These are phyloP conservation scores for Bolborhynchus lineola DNA, from an alignment of 2,113 vertebrate species.

Conservation along the genomic window DNA sequence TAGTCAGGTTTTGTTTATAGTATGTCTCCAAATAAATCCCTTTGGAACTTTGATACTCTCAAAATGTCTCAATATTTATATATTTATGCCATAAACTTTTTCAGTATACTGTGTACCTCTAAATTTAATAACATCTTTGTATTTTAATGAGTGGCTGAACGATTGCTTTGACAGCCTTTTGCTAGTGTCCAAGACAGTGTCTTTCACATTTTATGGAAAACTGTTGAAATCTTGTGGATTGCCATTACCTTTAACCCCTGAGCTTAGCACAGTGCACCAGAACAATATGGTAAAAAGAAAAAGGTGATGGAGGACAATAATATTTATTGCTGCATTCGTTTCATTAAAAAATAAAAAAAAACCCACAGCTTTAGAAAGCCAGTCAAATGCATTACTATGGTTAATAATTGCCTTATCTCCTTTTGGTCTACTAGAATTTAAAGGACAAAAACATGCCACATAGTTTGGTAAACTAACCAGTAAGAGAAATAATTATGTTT, in stretches of 20 bases:
- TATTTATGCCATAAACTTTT: conserved; percentile 46
- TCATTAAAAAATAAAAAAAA: not conserved
- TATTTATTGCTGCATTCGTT: not conserved
- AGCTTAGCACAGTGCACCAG: not conserved
- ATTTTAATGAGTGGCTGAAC: conserved; percentile 17
- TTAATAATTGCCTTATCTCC: not conserved
- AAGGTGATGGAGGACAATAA: not conserved
- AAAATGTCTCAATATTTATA: conserved; percentile 54
- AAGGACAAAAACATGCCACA: not conserved
- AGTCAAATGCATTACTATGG: not conserved
- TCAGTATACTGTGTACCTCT: conserved; percentile 21
- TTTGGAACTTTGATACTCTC: conserved; percentile 43
- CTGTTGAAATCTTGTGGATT: not conserved
- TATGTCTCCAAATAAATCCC: conserved; percentile 28
- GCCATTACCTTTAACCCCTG: not conserved
- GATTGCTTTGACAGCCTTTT: not conserved
- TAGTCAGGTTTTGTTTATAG: conserved; percentile 31
- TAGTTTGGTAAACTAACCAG: not conserved
- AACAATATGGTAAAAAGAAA: not conserved
- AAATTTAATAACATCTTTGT: conserved; percentile 15
- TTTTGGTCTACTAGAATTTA: not conserved
- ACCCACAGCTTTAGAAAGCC: not conserved
- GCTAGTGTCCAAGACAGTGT: not conserved
- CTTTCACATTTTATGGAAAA: not conserved
- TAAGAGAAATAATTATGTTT: not conserved